A percentile compares a stretch with the other conserved stretches of the same genome.
phyloP scores from a whole-genome alignment of 1,140 invertebrate genomes.

The Drosophila rufa region DNA sequence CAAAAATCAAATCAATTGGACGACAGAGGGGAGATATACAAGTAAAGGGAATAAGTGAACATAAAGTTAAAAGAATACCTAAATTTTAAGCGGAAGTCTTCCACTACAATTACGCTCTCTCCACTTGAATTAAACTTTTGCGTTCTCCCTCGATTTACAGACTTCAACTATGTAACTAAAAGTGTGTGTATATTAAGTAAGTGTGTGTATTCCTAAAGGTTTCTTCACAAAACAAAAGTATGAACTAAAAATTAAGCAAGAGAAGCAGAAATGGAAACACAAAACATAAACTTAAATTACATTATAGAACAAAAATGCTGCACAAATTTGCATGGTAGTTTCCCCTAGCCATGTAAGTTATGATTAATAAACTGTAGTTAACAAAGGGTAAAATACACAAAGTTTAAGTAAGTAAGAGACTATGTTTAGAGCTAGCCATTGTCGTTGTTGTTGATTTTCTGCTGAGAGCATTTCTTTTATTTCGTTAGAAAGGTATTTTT shows the following conservation, averaged over 20 bases:
- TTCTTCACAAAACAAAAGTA: constrained; percentile 53
- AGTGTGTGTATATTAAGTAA: constrained; percentile 62
- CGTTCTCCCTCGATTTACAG: constrained; percentile 30
- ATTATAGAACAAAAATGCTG: constrained; percentile 38
- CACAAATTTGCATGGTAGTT: constrained; percentile 67
- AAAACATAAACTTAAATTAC: constrained; percentile 31
- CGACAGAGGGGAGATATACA: not conserved
- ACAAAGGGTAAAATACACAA: constrained; percentile 48
- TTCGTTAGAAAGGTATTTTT: constrained; percentile 33
- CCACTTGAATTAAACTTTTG: constrained; percentile 45
- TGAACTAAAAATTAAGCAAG: constrained; percentile 20
- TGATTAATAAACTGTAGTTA: constrained; percentile 62
- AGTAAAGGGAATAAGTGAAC: constrained; percentile 19
- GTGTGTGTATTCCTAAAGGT: constrained; percentile 77
- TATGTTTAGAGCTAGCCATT: constrained; percentile 43
- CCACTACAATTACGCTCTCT: constrained; percentile 80
- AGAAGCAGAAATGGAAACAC: constrained; percentile 18
- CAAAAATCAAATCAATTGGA: constrained; percentile 61
- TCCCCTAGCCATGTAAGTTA: constrained; percentile 44
- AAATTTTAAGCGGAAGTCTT: constrained; percentile 85
- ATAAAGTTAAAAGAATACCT: constrained; percentile 49
- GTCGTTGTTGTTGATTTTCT: constrained; percentile 42
- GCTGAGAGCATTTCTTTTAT: constrained; percentile 28
- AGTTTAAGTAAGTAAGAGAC: constrained; percentile 25
- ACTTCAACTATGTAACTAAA: constrained; percentile 40